A percentile compares a stretch with the other conserved stretches of the same genome.
phyloP scores from a whole-genome alignment of 1,140 invertebrate species.

The Orius insidiosus region DNA sequence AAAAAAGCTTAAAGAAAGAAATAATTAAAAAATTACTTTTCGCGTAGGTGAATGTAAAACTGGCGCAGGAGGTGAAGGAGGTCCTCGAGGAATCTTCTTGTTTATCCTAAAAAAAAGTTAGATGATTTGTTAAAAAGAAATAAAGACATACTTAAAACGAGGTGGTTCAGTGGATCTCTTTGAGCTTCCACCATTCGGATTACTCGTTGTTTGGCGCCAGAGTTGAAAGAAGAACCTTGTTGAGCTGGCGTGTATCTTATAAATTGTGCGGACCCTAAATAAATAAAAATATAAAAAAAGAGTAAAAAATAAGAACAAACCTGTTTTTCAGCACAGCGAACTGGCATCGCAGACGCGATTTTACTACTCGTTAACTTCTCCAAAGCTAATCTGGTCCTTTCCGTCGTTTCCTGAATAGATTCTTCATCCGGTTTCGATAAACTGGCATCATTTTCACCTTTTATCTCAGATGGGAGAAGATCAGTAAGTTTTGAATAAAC shows the following conservation, averaged over 20 bases:
- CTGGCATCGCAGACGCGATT: conserved; percentile 85
- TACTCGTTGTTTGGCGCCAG: conserved; percentile 92
- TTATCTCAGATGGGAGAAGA: conserved; percentile 80
- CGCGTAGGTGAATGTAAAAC: conserved; percentile 95
- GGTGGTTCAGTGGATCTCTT: conserved; percentile 97
- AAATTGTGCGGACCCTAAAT: conserved; percentile 72
- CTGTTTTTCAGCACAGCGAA: conserved; percentile 73
- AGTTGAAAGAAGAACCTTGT: conserved; percentile 88
- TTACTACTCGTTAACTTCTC: conserved; percentile 79
- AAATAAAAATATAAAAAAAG: conserved; percentile 1
- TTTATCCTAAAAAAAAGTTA: conserved; percentile 45
- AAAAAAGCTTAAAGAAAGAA: conserved; percentile 8
- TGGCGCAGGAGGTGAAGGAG: conserved; percentile 92
- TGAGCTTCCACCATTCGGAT: conserved; percentile 93
- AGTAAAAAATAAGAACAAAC: conserved; percentile 21
- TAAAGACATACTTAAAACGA: conserved; percentile 55
- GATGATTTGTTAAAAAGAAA: too few relatives aligned
- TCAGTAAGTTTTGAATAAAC: conserved; percentile 92
- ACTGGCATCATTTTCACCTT: conserved; percentile 75
- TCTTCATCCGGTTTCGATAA: conserved; percentile 76
- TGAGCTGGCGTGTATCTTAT: conserved; percentile 96
- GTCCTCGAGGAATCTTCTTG: conserved; percentile 90
- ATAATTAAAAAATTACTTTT: conserved; percentile 37
- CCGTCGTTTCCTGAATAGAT: conserved; percentile 67
- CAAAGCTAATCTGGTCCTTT: conserved; percentile 63